These are phyloP conservation scores for Netelia virgata DNA, from an alignment of 2,888 invertebrate species.

Conservation along the genomic window DNA sequence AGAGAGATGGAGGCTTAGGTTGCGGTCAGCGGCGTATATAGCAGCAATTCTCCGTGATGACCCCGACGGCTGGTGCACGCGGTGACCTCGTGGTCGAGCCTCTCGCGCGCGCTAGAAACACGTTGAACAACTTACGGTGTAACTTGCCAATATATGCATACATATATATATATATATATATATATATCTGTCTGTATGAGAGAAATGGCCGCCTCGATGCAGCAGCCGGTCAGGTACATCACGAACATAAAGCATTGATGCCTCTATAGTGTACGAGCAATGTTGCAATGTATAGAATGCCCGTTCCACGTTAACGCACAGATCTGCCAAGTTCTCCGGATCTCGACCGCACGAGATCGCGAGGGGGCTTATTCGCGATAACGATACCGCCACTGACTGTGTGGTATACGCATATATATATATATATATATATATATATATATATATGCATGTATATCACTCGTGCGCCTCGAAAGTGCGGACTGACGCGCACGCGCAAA, in stretches of 20 bases:
- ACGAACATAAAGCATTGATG: conserved; percentile 52
- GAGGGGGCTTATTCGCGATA: conserved; percentile 65
- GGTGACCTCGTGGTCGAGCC: conserved; percentile 78
- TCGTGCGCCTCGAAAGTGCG: conserved; percentile 14
- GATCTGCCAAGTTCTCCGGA: conserved; percentile 53
- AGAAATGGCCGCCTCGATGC: conserved; percentile 52
- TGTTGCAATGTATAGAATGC: conserved; percentile 39
- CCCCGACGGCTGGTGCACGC: conserved; percentile 77
- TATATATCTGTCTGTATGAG: background rate
- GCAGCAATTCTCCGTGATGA: conserved; percentile 76
- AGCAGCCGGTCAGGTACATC: conserved; percentile 54
- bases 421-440: conserved; percentile 9
- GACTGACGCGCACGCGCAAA: conserved; percentile 43
- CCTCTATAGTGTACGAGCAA: conserved; percentile 35
- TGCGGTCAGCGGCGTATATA: conserved; percentile 53
- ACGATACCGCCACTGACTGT: conserved; percentile 53
- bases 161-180: background rate
- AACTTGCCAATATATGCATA: conserved; percentile 47
- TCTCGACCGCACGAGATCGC: conserved; percentile 64
- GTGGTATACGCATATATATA: conserved; percentile 8
- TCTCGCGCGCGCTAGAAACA: conserved; percentile 74
- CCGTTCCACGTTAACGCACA: conserved; percentile 66
- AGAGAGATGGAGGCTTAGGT: conserved; percentile 41
- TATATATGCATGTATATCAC: too few species aligned
- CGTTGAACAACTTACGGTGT: conserved; percentile 79